Evolutionary conservation across 2,113 vertebrate genomes (phyloP), one percentile per base, ranked within the genome.

Genomic region (Pithys albifrons): DNA sequence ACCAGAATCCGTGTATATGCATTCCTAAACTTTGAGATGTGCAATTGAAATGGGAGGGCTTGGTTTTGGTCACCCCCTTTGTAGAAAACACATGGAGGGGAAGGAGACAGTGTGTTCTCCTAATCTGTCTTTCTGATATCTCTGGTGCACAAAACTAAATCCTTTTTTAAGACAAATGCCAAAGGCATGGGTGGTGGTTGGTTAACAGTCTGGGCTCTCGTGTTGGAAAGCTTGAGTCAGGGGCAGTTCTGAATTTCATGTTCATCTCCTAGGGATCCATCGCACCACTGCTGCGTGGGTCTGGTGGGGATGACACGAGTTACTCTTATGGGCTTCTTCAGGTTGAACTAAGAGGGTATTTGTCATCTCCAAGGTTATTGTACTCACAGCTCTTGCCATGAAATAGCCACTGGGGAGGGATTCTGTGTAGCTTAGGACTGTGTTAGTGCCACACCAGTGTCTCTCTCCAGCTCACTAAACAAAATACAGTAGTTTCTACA

Each of bases 1-100:
- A 62, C 31, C 41, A 54, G 37, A 77, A 48, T 19, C 18, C 1
- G 0, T 9, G 0, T 5, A 4, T 5, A 7, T 7, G 2, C 45
- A 2, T 14, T 54, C 7, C 33, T n/a, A 14, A 35, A 31, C 43
- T 66, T 69, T 22, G 43, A 58, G 46, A 35, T 45, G 28, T 11
- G 20, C 55, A 59, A 48, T 2, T 46, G 58, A 69, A 64, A 35
- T 10, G 0, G 0, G 45, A 78, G 22, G 35, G 24, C 7, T 72
- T 88, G 58, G 24, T 20, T 61, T 85, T 49, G 46, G 46, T 33
- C 48, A 49, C 16, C 4, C 12, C 2, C 10, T 20, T 31, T 37
- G 20, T 16, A 5, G 74, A 41, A 18, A 72, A 45, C 27, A 22
- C 6, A 2, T 4, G 28, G 5, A 0, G 5, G 5, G 22, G 29